Evolutionary conservation across 1,140 invertebrate genomes (phyloP), one percentile per base, ranked within the genome.

Genomic region (Pemphigus obesinymphae): DNA sequence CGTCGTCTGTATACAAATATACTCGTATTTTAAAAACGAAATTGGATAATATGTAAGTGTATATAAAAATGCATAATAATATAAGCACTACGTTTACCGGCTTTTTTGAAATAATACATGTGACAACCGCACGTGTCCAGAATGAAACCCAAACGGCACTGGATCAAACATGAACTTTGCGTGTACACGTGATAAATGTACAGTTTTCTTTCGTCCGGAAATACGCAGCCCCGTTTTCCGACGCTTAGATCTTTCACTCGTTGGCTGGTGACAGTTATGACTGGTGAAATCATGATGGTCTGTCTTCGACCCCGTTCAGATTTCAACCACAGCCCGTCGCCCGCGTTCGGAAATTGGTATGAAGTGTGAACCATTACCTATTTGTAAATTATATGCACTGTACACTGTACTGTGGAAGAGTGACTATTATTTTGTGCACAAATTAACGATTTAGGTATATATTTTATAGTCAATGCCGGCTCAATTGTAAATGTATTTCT

Each of bases 131-230:
- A 85, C 31, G 37, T 63, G 2, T 43, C 43, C 17, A 83, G 68
- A 0, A 85, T 76, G 34, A 83, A 78, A 6, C 76, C 61, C 15
- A 84, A 55, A 8, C 84, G 83, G 55, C 84, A 85, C 43, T 85
- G 83, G 23, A 83, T 68, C 20, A 84, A 63, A 82, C 84, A 85
- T 5, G 83, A 84, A 13, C 70, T 83, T 72, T 84, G 70, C 3
- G 84, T 84, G 82, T 85, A 85, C 13, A 83, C 82, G 34, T 84
- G 83, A 45, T 83, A 84, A n/a, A 85, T 82, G 50, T 76, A 70
- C 15, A 85, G 76, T 0, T 82, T 40, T 13, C 81, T 82, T 45
- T 85, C 84, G 31, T 85, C 84, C 0, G 83, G 83, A 73, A 84
- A 85, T 26, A 84, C 82, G 75, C 84, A 85, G 15, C 81, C 81